A percentile compares a stretch with the other conserved stretches of the same genome.
Conservation (phyloP, 2,888 invertebrate genomes). For the Trisateles emortualis region DNA sequence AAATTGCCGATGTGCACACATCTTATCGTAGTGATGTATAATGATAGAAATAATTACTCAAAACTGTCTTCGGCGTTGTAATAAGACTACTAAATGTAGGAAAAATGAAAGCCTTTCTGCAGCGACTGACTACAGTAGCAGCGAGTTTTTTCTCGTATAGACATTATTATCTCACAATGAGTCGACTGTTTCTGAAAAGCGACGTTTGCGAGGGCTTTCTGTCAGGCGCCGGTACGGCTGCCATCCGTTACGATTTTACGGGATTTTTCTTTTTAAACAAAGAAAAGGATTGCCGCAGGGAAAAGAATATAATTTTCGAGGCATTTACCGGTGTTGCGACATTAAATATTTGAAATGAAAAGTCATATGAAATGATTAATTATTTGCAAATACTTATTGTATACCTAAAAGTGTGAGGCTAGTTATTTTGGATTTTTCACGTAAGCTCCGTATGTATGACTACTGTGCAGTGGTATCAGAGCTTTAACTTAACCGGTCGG, state of each 20-base stretch:
- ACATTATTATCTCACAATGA: conserved; percentile 47
- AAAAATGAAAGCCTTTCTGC: conserved; percentile 29
- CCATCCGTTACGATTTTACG: conserved; percentile 42
- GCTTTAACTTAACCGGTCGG: no score
- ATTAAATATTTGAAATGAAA: neutral
- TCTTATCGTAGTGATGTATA: no score
- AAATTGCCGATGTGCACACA: no score
- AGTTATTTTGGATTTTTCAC: no score
- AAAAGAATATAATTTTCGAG: conserved; percentile 40
- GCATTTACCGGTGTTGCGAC: conserved; percentile 18
- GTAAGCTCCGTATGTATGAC: no score
- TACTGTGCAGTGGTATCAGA: no score
- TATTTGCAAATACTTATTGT: no score
- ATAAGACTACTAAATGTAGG: conserved; percentile 21
- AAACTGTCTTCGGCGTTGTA: conserved; percentile 12
- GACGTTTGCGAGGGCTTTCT: conserved; percentile 28
- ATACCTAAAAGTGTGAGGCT: no score
- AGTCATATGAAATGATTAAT: neutral
- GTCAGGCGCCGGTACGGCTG: conserved; percentile 19
- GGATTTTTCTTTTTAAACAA: conserved; percentile 38
- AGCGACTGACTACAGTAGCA: neutral
- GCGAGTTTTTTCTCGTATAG: conserved; percentile 21
- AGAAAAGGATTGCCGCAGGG: conserved; percentile 17
- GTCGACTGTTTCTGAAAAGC: conserved; percentile 40
- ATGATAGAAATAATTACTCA: conserved; percentile 5